Conservation (phyloP, 1,140 invertebrate species). For the Bradysia coprophila region DNA sequence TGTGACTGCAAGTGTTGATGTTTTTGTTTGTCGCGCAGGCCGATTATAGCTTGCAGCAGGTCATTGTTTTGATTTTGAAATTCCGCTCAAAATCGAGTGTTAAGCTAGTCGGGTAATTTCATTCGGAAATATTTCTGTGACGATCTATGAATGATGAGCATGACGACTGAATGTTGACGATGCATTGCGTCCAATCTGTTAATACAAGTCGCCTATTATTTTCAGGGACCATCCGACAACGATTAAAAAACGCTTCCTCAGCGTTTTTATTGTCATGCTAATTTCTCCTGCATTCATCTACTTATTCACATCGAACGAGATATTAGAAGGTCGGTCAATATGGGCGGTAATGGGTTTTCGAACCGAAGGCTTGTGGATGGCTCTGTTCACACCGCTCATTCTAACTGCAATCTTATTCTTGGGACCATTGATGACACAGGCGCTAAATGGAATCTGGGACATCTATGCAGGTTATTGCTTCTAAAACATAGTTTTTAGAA, state of each 20-base stretch:
- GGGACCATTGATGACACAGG: slow-evolving; percentile 59
- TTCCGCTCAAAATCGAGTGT: too few relatives aligned
- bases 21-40: background rate
- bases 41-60: too few relatives aligned
- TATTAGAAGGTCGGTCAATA: slow-evolving; percentile 39
- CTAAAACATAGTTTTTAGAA: slow-evolving; percentile 1
- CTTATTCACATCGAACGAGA: slow-evolving; percentile 37
- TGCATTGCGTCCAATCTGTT: too few relatives aligned
- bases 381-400: slow-evolving; percentile 51
- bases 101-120: too few relatives aligned
- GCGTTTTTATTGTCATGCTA: slow-evolving; percentile 61
- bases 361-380: slow-evolving; percentile 49
- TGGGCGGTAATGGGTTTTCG: slow-evolving; percentile 59
- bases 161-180: too few relatives aligned
- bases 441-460: slow-evolving; percentile 43
- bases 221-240: slow-evolving; percentile 72
- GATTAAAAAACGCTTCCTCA: slow-evolving; percentile 73
- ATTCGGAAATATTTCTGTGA: background rate
- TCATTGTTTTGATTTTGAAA: too few relatives aligned
- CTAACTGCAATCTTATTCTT: slow-evolving; percentile 72
- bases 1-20: background rate
- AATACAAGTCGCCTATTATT: too few relatives aligned
- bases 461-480: slow-evolving; percentile 41
- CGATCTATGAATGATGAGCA: slow-evolving; percentile 8
- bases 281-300: slow-evolving; percentile 60